phyloP scores from a whole-genome alignment of 2,797 vertebrate species.

The Martes flavigula region DNA sequence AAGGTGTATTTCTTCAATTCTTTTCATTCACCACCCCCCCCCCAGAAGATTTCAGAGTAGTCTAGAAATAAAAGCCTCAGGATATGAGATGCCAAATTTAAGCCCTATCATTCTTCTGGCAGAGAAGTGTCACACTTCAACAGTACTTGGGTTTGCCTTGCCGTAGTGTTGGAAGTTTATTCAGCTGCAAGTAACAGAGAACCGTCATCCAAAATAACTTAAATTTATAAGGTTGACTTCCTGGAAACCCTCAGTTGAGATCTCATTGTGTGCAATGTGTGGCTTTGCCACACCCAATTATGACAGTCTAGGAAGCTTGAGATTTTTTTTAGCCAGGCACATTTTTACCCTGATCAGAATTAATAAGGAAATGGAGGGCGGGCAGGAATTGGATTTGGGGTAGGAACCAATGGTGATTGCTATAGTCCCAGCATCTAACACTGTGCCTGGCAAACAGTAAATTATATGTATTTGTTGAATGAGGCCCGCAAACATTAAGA shows the following conservation, averaged over 20 bases:
- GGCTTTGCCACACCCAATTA: not conserved
- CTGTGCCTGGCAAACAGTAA: not conserved
- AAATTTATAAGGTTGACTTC: not conserved
- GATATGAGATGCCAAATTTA: not conserved
- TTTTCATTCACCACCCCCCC: slow-evolving; percentile 46
- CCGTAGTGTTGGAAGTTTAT: not conserved
- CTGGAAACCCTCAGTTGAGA: not conserved
- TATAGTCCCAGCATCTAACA: not conserved
- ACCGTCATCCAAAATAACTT: not conserved
- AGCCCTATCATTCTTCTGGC: not conserved
- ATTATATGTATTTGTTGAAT: not conserved
- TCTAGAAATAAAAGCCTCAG: slow-evolving; percentile 58
- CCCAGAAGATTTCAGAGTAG: slow-evolving; percentile 24
- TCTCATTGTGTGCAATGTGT: not conserved
- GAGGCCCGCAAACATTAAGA: not conserved
- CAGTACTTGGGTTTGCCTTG: not conserved
- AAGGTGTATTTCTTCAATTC: slow-evolving; percentile 58
- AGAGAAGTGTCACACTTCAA: not conserved
- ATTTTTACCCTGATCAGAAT: not conserved
- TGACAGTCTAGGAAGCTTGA: not conserved
- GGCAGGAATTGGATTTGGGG: not conserved
- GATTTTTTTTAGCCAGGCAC: not conserved
- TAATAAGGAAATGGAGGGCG: not conserved
- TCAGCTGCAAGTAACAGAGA: not conserved
- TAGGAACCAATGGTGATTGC: not conserved